Evolutionary conservation across 2,113 vertebrate genomes (phyloP).

Genomic region (Glaucomys volans): DNA sequence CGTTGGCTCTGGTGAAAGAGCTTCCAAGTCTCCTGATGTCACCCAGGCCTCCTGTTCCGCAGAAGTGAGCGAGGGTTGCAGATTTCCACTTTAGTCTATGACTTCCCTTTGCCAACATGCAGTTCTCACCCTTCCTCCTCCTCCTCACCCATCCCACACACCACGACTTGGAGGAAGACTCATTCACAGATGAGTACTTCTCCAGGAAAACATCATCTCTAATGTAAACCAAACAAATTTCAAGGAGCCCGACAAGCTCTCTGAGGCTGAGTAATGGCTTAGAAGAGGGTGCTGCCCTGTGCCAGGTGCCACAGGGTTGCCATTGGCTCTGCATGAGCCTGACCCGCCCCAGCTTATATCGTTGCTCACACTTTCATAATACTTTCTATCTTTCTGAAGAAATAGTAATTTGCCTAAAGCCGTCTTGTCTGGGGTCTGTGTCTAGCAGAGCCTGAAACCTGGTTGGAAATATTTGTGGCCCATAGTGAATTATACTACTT

Average conservation of each 20-base stretch:
- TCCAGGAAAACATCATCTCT: background rate
- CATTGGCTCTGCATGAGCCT: background rate
- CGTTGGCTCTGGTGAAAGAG: background rate
- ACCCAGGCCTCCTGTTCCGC: background rate
- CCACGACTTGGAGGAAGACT: background rate
- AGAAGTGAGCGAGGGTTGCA: background rate
- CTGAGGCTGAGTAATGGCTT: background rate
- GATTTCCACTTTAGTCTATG: background rate
- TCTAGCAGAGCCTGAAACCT: background rate
- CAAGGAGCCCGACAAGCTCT: background rate
- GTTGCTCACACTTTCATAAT: background rate
- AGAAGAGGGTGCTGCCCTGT: background rate
- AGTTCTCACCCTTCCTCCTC: background rate
- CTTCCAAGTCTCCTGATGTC: background rate
- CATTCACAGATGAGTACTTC: background rate
- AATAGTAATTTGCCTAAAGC: constrained; percentile 9
- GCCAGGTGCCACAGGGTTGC: background rate
- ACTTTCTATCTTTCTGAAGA: constrained; percentile 29
- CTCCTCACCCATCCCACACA: background rate
- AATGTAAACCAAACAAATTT: constrained; percentile 9
- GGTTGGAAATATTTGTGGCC: background rate
- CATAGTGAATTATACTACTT: background rate
- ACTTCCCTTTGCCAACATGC: background rate
- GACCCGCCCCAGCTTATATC: background rate
- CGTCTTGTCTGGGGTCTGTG: background rate